Evolutionary conservation across 2,113 vertebrate genomes (phyloP), one percentile per base, ranked within the genome.

Genomic region (Mastomys coucha): DNA sequence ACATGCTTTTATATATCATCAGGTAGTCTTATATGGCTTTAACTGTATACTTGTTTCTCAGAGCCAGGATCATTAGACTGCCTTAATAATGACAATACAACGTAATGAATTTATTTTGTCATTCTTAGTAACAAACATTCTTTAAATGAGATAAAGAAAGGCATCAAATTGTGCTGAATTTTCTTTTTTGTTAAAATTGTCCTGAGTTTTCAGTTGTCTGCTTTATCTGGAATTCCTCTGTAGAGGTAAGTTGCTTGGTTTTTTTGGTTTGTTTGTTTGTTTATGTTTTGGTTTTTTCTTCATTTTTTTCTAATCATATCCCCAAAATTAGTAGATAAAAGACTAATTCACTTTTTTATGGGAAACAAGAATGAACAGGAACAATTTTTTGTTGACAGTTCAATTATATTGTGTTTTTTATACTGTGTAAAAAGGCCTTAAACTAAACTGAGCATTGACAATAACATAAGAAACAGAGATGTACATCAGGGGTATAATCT

Each of bases 401-500:
- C 72, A 95, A 81, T 86, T 98, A 88, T 94, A 94, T 56, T 95
- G 92, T 92, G 95, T 24, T 96, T 97, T 95, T 98, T 97, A 97
- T 60, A 96, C 81, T 97, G 82, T 97, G 75, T 98, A 95, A 49
- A 69, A 95, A 93, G 96, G 95, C 96, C 96, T 97, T 97, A 98
- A 97, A 78, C 77, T 88, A 89, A 91, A 93, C 88, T 92, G 95
- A 93, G 94, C 95, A 93, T 69, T 72, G 12, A 7, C 77, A 81
- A 26, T 93, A 88, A 95, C 94, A 93, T 0, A 86, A 97, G 4
- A 95, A 93, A 81, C 67, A 94, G 91, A 96, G 81, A 73, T 72
- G 76, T 96, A 80, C n/a, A 56, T 97, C 97, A 98, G 98, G 96
- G 92, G 95, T 97, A 97, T 89, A 89, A 75, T 92, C 95, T 97